Conservation (phyloP, 2,113 vertebrate species). For the Poecile atricapillus region DNA sequence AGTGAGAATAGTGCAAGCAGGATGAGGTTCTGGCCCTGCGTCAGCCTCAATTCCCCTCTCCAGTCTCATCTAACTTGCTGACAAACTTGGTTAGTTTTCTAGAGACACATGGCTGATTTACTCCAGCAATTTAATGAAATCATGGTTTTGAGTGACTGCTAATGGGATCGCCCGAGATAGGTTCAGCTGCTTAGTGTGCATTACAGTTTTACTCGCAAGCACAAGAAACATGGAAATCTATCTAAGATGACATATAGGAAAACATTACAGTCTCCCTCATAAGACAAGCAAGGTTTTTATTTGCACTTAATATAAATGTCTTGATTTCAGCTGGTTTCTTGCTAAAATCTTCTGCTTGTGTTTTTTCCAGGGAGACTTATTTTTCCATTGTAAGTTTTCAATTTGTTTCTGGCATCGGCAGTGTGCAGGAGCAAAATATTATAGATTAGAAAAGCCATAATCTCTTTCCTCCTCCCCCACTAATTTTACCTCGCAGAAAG, state of each 20-base stretch:
- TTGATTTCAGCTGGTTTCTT: not conserved
- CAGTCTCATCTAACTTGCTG: not conserved
- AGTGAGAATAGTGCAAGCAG: not conserved
- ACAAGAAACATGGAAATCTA: conserved; percentile 19
- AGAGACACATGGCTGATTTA: not conserved
- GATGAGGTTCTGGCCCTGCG: not conserved
- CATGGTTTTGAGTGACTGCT: conserved; percentile 21
- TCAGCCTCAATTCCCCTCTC: not conserved
- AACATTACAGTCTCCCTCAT: not conserved
- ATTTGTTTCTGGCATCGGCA: conserved; percentile 53
- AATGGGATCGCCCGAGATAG: not conserved
- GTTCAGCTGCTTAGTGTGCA: not conserved
- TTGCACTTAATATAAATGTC: conserved; percentile 10
- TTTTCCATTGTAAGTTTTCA: conserved; percentile 61
- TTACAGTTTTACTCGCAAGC: not conserved
- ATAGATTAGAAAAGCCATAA: conserved; percentile 27
- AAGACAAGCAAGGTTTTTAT: conserved; percentile 24
- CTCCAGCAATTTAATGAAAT: conserved; percentile 33
- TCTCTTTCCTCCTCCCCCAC: not conserved
- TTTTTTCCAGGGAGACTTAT: conserved; percentile 21
- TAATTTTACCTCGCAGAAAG: not conserved
- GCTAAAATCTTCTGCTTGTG: conserved; percentile 24
- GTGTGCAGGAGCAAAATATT: conserved; percentile 33
- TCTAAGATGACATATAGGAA: conserved; percentile 15
- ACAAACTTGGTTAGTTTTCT: conserved; percentile 48